phyloP scores from a whole-genome alignment of 2,113 vertebrate species.

The Alces alces region DNA sequence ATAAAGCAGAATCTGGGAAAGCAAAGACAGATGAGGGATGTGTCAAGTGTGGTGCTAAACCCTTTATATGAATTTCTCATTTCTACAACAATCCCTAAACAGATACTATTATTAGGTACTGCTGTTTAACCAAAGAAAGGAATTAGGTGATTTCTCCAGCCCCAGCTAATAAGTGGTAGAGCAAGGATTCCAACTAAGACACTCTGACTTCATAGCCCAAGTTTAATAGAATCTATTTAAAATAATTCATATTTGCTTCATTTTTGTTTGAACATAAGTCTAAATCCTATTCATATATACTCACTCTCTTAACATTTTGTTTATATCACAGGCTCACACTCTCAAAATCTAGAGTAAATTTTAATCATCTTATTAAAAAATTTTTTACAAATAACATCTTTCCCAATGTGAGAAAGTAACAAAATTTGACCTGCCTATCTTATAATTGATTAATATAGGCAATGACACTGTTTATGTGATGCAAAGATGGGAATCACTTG shows the following conservation, averaged over 20 bases:
- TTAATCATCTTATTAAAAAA: background rate
- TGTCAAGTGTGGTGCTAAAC: background rate
- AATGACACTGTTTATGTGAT: background rate
- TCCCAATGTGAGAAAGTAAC: background rate
- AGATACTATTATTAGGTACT: background rate
- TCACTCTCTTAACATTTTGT: background rate
- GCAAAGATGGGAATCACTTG: background rate
- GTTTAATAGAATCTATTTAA: background rate
- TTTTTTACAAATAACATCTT: background rate
- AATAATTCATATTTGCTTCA: background rate
- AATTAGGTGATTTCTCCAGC: background rate
- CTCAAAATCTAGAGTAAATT: background rate
- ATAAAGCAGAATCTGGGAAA: background rate
- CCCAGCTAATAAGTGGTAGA: background rate
- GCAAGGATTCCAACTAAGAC: background rate
- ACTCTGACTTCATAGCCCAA: background rate
- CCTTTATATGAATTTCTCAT: background rate
- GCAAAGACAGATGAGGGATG: background rate
- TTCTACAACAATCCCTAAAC: background rate
- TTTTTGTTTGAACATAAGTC: background rate
- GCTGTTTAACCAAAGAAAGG: background rate
- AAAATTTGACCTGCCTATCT: background rate
- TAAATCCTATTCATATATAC: background rate
- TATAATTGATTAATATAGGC: background rate
- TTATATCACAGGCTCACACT: background rate